Evolutionary conservation across 2,888 invertebrate species (phyloP).

Genomic region (Hyppa rectilinea): DNA sequence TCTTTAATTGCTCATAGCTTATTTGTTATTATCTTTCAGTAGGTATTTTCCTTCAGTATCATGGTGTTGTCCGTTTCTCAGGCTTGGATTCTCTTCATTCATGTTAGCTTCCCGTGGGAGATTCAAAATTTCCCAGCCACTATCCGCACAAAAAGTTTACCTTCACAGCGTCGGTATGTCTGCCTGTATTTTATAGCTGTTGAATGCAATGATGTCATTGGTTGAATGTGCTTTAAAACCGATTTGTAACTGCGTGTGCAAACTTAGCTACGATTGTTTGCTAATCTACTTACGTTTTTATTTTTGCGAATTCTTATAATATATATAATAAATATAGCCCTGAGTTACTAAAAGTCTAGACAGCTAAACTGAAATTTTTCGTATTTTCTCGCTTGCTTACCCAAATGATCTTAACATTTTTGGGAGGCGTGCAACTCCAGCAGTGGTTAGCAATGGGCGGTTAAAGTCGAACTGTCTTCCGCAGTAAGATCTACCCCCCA

Average conservation of each 20-base stretch:
- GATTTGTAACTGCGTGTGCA: constrained; percentile 26
- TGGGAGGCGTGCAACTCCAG: not conserved
- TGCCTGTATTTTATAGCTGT: constrained; percentile 23
- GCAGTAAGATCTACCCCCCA: not conserved
- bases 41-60: constrained; percentile 1
- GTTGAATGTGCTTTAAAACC: constrained; percentile 1
- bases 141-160: constrained; percentile 20
- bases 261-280: constrained; percentile 34
- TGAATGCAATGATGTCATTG: no score
- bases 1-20: not conserved
- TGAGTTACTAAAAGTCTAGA: not conserved
- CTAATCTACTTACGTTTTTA: constrained; percentile 24
- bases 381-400: not conserved
- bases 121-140: constrained; percentile 37
- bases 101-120: constrained; percentile 53
- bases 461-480: not conserved
- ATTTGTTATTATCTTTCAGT: constrained; percentile 10
- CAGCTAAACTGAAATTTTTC: not conserved
- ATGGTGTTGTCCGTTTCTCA: constrained; percentile 30
- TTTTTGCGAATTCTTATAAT: constrained; percentile 21
- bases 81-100: constrained; percentile 13
- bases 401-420: not conserved
- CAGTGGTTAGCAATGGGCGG: not conserved
- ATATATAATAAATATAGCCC: no score
- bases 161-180: constrained; percentile 20